Base-by-base conservation (phyloP, 2,113 vertebrate species). In the Theropithecus gelada region DNA sequence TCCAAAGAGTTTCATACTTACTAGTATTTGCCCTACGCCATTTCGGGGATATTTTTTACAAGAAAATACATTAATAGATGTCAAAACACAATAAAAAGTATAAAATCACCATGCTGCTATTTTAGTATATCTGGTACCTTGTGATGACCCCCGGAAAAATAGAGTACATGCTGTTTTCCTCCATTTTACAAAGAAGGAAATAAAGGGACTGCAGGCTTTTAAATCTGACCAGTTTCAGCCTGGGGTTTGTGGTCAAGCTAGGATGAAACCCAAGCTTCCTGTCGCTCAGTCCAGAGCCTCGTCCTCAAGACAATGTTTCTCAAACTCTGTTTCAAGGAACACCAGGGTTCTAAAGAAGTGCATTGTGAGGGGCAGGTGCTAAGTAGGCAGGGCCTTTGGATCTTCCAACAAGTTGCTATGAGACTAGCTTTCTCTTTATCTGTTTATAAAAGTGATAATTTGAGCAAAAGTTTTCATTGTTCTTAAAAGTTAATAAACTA, bases 341-440 rank as follows among this genome's bases (percentile, higher is more conserved):
- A 18, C 4, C 1, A 59, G 32, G 43, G 0, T 59, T 80, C 40
- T 14, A 70, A 93, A 86, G 75, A 70, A 72, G 11, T 25, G 12
- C 5, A 4, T 0, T 40, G 18, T 38, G 18, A 17, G 3, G 1
- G 20, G 2, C 32, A 64, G 50, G 23, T 2, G 11, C 3, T 52
- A 61, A 70, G 48, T 1, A 5, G 30, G 17, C 3, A 38, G 38
- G 76, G 22, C 18, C n/a, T 40, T 61, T 7, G 18, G 75, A 13
- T 64, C 48, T 52, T 30, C 80, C 52, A 48, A 52, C 3, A 14
- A 8, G 30, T 95, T 6, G 61, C 43, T 16, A 6, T 23, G 52
- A 82, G 43, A 55, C 20, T 10, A 40, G 43, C 18, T 61, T 10
- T 14, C 35, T 27, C 4, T 30, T 81, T 38, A 8, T 43, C 57